Evolutionary conservation across 2,888 invertebrate genomes (phyloP), one percentile per base, ranked within the genome.

Genomic region (Antitype chi): DNA sequence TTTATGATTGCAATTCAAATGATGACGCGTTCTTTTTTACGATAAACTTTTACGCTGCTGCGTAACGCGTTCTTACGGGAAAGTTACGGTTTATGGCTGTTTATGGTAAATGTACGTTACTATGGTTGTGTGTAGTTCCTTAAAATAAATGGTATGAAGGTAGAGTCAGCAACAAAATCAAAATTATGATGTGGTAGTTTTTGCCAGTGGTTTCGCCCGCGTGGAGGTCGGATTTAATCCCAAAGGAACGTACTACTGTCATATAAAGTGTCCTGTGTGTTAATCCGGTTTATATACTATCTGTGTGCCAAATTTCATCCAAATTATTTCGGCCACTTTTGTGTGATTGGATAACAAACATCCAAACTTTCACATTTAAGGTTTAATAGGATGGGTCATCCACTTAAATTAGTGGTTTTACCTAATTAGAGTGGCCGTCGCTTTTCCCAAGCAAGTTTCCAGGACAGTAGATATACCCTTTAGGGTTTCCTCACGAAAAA

Each of bases 1-100:
- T 90, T 89, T 88, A 92, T 90, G 89, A 86, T 88, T 82, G 85
- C 80, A 89, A 88, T 87, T 91, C 90, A 90, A 91, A 91, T 91
- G 84, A 88, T 88, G 87, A 90, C 86, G 87, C 85, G 86, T 82
- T 85, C 77, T 82, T 87, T 87, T 89, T 89, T 78, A 84, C 74
- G 63, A 80, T 83, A 81, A 80, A 85, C 78, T 79, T 84, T 87
- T 86, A 86, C 82, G 85, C 74, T 80, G 72, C 80, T 86, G 82
- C 80, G 89, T 87, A 84, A 84, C 66, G 79, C 84, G 74, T 69
- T 62, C 74, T 78, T 84, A 74, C 84, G 84, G 78, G 85, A 82
- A 87, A 80, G 73, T 74, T 79, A 83, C 78, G 64, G 77, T 81
- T 53, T 78, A 80, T 84, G 57, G 11, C 77, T 69, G 76, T 78